Evolutionary conservation across 2,113 vertebrate genomes (phyloP), one percentile per base, ranked within the genome.

Genomic region (Trichechus manatus): DNA sequence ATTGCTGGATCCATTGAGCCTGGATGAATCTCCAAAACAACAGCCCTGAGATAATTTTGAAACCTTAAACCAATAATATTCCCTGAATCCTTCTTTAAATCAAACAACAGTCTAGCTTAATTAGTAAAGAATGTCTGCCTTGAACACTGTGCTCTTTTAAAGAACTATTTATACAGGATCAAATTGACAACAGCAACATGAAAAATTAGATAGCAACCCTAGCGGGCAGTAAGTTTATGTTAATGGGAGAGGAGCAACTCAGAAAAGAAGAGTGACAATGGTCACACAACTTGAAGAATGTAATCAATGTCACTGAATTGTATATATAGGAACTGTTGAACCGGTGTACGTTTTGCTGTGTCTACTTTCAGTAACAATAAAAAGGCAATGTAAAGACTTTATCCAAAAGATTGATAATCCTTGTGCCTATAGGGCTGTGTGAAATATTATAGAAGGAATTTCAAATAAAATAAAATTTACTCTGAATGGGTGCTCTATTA

Each of bases 401-500:
- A 64, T 82, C 82, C 70, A 77, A 72, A 93, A 95, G 89, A 77
- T 22, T 87, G 50, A 59, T 23, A 75, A 64, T 42, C 79, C 31
- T 47, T 20, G 20, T 31, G 50, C 70, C 47, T n/a, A 0, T 9
- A 74, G 70, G 68, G 23, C 44, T 42, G 1, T 31, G 59, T 27
- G 88, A 89, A 94, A 94, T 47, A 95, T 72, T 94, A 29, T 61
- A 87, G 85, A 77, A 96, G 79, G 50, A 95, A 91, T 72, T 92
- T 79, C 44, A 92, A 47, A 50, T 44, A 53, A 53, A 53, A 50
- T 8, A 56, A 56, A 56, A 56, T 15, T 56, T 56, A 17, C 53
- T 90, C 72, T 97, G 93, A 97, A 96, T 94, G 97, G 97, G 82
- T 97, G 50, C 77, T 96, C 70, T 92, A 97, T 97, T 97, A 98